These are phyloP conservation scores for Chauna torquata DNA, from an alignment of 2,113 vertebrate genomes.

Conservation along the genomic window DNA sequence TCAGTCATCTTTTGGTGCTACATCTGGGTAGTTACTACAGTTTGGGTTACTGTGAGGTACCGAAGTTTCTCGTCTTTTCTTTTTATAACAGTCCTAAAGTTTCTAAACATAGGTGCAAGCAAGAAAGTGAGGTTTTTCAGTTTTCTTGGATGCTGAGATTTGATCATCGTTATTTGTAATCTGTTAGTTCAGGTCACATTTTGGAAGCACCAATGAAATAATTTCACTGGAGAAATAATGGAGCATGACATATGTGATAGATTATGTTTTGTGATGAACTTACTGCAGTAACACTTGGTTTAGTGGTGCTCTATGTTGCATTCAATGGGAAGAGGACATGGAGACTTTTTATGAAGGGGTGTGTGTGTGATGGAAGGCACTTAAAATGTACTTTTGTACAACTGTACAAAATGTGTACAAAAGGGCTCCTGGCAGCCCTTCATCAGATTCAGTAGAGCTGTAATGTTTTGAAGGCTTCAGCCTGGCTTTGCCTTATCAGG, in stretches of 20 bases:
- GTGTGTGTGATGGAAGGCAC: neutral
- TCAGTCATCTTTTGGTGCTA: neutral
- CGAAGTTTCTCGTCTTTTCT: neutral
- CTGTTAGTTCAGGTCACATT: neutral
- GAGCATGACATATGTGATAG: neutral
- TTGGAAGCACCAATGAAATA: neutral
- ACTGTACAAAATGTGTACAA: neutral
- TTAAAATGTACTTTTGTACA: neutral
- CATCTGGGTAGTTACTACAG: neutral
- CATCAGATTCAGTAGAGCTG: neutral
- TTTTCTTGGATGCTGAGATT: neutral
- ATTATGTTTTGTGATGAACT: neutral
- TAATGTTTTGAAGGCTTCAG: neutral
- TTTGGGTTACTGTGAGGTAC: neutral
- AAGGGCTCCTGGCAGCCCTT: neutral
- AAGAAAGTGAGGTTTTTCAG: neutral
- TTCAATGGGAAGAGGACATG: neutral
- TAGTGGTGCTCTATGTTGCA: neutral
- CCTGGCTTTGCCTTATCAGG: neutral
- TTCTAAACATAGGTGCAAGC: neutral
- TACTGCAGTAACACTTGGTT: neutral
- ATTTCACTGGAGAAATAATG: neutral
- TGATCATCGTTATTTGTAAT: neutral
- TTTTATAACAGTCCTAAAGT: neutral
- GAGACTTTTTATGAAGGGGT: neutral